phyloP scores from a whole-genome alignment of 1,140 invertebrate species.

The Leptinotarsa texana region DNA sequence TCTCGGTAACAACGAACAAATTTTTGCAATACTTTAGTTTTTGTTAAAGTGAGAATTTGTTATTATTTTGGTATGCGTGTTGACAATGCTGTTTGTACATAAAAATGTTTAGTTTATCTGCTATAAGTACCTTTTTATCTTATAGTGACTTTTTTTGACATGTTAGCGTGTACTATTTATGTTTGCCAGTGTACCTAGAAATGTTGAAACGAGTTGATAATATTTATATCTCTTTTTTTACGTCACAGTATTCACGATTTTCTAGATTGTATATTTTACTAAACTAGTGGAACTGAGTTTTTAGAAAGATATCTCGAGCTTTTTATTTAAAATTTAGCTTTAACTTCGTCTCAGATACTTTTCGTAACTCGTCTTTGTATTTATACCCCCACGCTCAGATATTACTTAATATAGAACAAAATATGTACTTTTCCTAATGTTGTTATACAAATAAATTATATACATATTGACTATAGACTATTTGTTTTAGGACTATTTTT shows the following conservation, averaged over 20 bases:
- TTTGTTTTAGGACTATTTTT: not conserved
- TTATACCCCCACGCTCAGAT: conserved; percentile 36
- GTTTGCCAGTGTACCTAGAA: conserved; percentile 46
- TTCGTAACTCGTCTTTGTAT: conserved; percentile 36
- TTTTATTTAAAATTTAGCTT: conserved; percentile 41
- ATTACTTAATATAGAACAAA: conserved; percentile 41
- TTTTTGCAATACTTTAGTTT: conserved; percentile 41
- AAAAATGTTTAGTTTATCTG: conserved; percentile 44
- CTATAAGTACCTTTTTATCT: conserved; percentile 50
- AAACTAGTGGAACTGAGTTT: conserved; percentile 31
- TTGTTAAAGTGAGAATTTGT: conserved; percentile 38
- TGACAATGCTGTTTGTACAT: conserved; percentile 43
- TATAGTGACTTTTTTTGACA: conserved; percentile 35
- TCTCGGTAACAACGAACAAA: conserved; percentile 44
- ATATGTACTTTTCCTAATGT: conserved; percentile 47
- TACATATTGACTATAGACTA: conserved; percentile 24
- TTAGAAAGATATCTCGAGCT: conserved; percentile 22
- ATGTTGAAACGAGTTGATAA: conserved; percentile 42
- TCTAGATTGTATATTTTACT: conserved; percentile 27
- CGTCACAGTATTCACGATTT: conserved; percentile 44
- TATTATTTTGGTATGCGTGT: conserved; percentile 41
- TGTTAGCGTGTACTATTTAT: conserved; percentile 42
- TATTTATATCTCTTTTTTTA: conserved; percentile 43
- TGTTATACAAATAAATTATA: conserved; percentile 50
- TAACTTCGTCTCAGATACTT: conserved; percentile 36